phyloP scores from a whole-genome alignment of 2,113 vertebrate genomes.

The Pomatostomus ruficeps region DNA sequence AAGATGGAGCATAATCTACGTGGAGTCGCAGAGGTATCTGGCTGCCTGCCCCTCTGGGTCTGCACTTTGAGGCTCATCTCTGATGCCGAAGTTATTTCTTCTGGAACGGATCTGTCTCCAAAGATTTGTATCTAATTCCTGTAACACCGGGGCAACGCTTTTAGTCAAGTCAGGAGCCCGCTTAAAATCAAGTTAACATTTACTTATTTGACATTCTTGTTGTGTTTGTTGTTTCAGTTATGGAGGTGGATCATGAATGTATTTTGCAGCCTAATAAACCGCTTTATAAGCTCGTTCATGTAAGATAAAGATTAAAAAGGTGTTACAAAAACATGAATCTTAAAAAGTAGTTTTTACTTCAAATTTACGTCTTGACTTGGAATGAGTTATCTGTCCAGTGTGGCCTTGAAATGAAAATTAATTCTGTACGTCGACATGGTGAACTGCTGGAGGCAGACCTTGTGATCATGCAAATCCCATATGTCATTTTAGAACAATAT shows the following conservation, averaged over 20 bases:
- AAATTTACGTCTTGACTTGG: background rate
- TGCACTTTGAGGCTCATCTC: accelerated
- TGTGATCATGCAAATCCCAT: background rate
- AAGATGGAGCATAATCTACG: background rate
- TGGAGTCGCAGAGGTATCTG: background rate
- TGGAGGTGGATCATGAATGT: background rate
- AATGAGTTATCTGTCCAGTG: background rate
- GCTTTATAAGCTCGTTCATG: background rate
- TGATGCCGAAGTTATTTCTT: background rate
- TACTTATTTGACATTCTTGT: background rate
- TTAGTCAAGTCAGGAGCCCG: background rate
- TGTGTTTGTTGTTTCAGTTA: background rate
- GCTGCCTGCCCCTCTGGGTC: background rate
- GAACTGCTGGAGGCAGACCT: background rate
- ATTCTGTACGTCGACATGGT: background rate
- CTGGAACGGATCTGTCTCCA: background rate
- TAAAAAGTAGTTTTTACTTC: background rate
- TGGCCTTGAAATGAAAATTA: background rate
- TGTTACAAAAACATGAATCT: background rate
- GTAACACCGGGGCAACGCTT: background rate
- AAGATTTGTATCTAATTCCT: background rate
- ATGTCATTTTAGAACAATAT: background rate
- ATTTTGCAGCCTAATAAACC: background rate
- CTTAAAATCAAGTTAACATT: background rate
- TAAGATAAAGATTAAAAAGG: background rate